Evolutionary conservation across 2,113 vertebrate species (phyloP).

Genomic region (Melanerpes formicivorus): DNA sequence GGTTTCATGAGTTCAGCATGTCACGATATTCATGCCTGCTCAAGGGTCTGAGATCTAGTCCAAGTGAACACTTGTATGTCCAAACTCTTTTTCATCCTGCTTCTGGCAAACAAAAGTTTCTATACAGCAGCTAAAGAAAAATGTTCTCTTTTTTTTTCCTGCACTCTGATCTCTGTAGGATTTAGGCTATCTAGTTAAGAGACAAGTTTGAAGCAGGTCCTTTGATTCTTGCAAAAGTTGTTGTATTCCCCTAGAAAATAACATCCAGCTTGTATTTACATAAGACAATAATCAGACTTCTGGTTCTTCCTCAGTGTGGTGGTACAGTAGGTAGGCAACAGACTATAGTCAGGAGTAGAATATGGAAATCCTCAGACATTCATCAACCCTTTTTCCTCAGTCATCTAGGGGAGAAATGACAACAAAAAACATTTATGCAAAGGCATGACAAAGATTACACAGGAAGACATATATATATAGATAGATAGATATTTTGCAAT

Average conservation of each 20-base stretch:
- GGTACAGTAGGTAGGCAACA: not conserved
- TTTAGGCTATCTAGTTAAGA: not conserved
- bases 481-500: not conserved
- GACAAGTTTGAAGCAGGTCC: not conserved
- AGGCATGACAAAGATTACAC: not conserved
- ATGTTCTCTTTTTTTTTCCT: not conserved
- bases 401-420: not conserved
- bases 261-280: not conserved
- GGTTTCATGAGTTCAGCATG: not conserved
- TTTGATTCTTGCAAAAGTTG: not conserved
- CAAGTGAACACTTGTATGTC: not conserved
- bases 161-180: not conserved
- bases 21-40: not conserved
- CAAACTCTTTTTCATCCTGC: not conserved
- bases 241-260: not conserved
- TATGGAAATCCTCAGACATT: rapidly evolving
- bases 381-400: rapidly evolving
- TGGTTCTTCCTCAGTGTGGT: not conserved
- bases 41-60: not conserved
- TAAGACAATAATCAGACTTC: not conserved
- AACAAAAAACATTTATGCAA: not conserved
- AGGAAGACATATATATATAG: not conserved
- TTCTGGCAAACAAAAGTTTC: not conserved
- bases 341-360: not conserved
- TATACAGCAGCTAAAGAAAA: not conserved